Percentiles rank a stretch among this genome's conserved stretches.
Evolutionary conservation across 2,797 vertebrate genomes (phyloP).

Genomic region (Argya squamiceps): DNA sequence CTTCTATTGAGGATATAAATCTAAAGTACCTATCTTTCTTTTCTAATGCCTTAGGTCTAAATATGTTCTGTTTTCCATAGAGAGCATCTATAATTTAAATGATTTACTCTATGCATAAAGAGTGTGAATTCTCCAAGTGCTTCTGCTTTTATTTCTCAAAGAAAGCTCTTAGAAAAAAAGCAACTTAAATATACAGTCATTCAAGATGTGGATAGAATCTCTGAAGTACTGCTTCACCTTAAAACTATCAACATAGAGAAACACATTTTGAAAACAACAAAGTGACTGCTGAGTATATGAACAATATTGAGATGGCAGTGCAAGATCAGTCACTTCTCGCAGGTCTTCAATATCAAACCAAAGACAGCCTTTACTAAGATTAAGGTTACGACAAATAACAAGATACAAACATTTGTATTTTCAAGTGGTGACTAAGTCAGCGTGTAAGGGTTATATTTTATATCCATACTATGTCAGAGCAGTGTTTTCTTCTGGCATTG

Average conservation of each 20-base stretch:
- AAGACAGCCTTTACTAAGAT: slow-evolving; percentile 5
- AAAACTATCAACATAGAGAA: slow-evolving; percentile 40
- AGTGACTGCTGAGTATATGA: neutral
- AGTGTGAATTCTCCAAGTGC: slow-evolving; percentile 16
- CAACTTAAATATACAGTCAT: neutral
- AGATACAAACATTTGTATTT: slow-evolving; percentile 29
- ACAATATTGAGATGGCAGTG: neutral
- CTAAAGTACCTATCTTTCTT: slow-evolving; percentile 33
- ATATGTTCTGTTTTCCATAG: neutral
- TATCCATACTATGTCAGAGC: neutral
- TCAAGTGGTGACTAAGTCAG: neutral
- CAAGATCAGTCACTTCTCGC: neutral
- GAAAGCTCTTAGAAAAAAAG: slow-evolving; percentile 9
- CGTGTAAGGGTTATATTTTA: neutral
- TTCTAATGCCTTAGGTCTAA: slow-evolving; percentile 18
- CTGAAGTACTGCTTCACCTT: slow-evolving; percentile 38
- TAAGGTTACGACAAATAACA: neutral
- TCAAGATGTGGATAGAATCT: neutral
- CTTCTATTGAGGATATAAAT: slow-evolving; percentile 43
- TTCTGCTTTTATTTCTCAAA: slow-evolving; percentile 52
- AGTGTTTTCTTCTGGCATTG: neutral
- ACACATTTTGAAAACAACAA: slow-evolving; percentile 27
- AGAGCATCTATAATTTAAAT: slow-evolving; percentile 49
- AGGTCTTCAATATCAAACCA: slow-evolving; percentile 15
- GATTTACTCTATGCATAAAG: slow-evolving; percentile 13